Base-by-base conservation (phyloP, 2,797 vertebrate genomes). In the Lagodon rhomboides region DNA sequence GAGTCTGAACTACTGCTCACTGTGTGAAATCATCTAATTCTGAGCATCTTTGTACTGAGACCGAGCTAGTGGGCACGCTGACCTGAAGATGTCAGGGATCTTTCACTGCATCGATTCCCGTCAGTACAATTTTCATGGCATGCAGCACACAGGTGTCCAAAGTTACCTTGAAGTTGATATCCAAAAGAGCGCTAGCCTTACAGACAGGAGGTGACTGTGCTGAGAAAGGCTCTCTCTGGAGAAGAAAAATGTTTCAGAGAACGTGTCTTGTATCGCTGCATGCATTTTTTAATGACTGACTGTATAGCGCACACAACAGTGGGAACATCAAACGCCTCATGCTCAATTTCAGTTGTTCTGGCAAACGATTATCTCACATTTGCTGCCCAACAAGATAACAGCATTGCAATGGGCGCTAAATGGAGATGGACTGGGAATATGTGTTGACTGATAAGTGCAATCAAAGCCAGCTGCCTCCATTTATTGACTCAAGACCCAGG, bases 401-500 rank as follows among this genome's bases (percentile, higher is more conserved):
- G 55, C 67, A 34, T 66, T 67, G 79, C 58, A 44, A 78, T 59
- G 68, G 74, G 50, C 2, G 25, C 70, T 85, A 77, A 84, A 90
- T 73, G 73, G 73, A 86, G 79, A 85, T 49, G 75, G 58, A 89
- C 73, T 65, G 72, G 82, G 84, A 85, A 77, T 86, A 89, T 84
- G 86, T 75, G 78, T 82, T 85, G 84, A 88, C 82, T 87, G 88
- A 91, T 92, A 91, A 90, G 83, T 82, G 75, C 77, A 91, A 89
- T 93, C 88, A 90, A 79, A 91, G 73, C 63, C 60, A 77, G 83
- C 82, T 82, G 85, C 79, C 73, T 87, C 75, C 85, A 84, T 79
- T 89, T 87, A 89, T 85, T 86, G 84, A 88, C 84, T 91, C 51
- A 68, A 84, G 73, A 87, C 85, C 83, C 77, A 85, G 59, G 77